phyloP scores from a whole-genome alignment of 2,113 vertebrate species.

The Sinocyclocheilus grahami region DNA sequence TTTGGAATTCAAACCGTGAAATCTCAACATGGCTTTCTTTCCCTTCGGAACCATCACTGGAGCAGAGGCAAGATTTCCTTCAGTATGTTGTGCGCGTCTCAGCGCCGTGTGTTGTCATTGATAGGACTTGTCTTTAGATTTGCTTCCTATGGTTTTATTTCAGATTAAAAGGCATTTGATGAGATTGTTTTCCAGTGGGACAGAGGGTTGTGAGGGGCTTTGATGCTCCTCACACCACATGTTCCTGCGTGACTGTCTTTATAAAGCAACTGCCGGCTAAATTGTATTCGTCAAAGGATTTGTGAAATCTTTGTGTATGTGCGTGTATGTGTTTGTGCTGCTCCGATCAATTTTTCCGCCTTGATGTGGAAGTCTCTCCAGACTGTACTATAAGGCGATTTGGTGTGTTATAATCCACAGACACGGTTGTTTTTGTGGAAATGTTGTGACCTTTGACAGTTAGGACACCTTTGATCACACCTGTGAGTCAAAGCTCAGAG shows the following conservation, averaged over 20 bases:
- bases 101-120: constrained; percentile 3
- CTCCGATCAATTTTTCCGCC: constrained; percentile 30
- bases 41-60: constrained; percentile 59
- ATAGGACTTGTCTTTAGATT: constrained; percentile 12
- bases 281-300: background rate
- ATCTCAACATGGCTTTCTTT: constrained; percentile 58
- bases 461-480: constrained; percentile 6
- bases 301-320: constrained; percentile 5
- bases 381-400: constrained; percentile 27
- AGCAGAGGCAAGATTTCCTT: constrained; percentile 58
- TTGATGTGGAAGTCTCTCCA: constrained; percentile 29
- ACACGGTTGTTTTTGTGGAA: background rate
- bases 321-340: constrained; percentile 19
- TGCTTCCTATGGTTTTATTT: constrained; percentile 32
- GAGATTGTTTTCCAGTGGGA: no score
- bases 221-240: constrained; percentile 25
- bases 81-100: constrained; percentile 11
- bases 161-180: constrained; percentile 42
- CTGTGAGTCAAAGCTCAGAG: constrained; percentile 23
- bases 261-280: constrained; percentile 18
- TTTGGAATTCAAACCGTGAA: constrained; percentile 34
- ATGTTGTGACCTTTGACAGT: constrained; percentile 5
- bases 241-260: constrained; percentile 15
- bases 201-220: constrained; percentile 23
- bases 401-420: constrained; percentile 13